These are phyloP conservation scores for Dynastes hyllus DNA, from an alignment of 2,888 invertebrate species.

Conservation along the genomic window DNA sequence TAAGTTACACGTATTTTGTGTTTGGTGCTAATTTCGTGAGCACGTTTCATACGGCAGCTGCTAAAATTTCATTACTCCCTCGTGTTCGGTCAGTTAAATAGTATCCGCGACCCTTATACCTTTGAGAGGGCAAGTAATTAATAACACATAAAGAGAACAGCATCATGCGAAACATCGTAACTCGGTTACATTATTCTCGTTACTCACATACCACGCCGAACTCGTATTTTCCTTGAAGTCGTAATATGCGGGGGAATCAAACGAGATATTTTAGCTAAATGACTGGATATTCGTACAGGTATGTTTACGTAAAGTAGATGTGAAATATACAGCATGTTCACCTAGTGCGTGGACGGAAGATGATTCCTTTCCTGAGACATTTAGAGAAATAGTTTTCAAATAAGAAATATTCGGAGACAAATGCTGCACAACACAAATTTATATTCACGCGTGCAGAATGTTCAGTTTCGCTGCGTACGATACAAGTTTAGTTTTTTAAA, in stretches of 20 bases:
- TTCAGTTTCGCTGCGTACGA: too few species aligned
- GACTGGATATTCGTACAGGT: too few species aligned
- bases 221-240: not conserved
- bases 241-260: not conserved
- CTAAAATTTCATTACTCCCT: constrained; percentile 7
- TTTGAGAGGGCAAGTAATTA: not conserved
- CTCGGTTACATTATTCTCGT: constrained; percentile 7
- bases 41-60: not conserved
- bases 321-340: too few species aligned
- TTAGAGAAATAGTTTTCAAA: too few species aligned
- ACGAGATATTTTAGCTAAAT: too few species aligned
- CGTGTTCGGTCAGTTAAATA: constrained; percentile 3
- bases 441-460: too few species aligned
- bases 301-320: too few species aligned
- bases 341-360: too few species aligned
- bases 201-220: not conserved
- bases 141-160: not conserved
- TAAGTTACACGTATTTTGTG: not conserved
- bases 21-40: constrained; percentile 8
- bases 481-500: too few species aligned
- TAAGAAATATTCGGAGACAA: too few species aligned
- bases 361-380: too few species aligned
- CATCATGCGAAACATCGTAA: not conserved
- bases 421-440: too few species aligned
- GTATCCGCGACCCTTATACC: not conserved